Base-by-base conservation (phyloP, 2,888 invertebrate genomes). In the Xestia ashworthii region DNA sequence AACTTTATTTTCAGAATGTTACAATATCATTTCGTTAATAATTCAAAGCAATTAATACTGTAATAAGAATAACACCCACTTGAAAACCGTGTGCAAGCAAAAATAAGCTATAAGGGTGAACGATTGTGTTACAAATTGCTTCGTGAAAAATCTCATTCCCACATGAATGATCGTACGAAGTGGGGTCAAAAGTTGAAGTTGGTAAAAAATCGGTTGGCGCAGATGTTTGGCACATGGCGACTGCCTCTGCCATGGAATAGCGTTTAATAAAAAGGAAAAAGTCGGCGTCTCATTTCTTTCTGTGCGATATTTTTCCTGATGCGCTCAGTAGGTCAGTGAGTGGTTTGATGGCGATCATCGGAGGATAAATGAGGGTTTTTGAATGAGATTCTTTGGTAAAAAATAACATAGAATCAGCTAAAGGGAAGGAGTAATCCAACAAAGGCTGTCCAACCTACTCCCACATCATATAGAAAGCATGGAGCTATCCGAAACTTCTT, bases 131-230 rank as follows among this genome's bases (percentile, higher is more conserved):
- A 91, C 88, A 93, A 93, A 93, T 93, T 93, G 91, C 91, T 84
- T 88, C 87, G 91, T 84, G 88, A 91, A 93, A 93, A 94, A 94
- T 92, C 90, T 91, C 92, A 95, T 96, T 96, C 96, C 95, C 96
- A 95, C 94, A 96, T 95, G 96, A 96, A 92, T 94, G 95, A 95
- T 96, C 94, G 94, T 88, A 91, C 92, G 93, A 94, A 95, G 95
- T 94, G 96, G 96, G 96, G 96, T 96, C 96, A 96, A 94, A 96
- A 95, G 95, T 96, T 93, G 92, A 89, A 92, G 93, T 93, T 93
- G 93, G 94, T 95, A 95, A 95, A 96, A 96, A 96, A 95, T 92
- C 90, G 92, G 92, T 90, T 82, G 90, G 91, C 93, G 93, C 96
- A 96, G 96, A 94, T 96, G 96, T 94, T 92, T 91, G 94, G 94